These are phyloP conservation scores for Nymphalis c-album DNA, from an alignment of 2,888 invertebrate genomes.

Conservation along the genomic window DNA sequence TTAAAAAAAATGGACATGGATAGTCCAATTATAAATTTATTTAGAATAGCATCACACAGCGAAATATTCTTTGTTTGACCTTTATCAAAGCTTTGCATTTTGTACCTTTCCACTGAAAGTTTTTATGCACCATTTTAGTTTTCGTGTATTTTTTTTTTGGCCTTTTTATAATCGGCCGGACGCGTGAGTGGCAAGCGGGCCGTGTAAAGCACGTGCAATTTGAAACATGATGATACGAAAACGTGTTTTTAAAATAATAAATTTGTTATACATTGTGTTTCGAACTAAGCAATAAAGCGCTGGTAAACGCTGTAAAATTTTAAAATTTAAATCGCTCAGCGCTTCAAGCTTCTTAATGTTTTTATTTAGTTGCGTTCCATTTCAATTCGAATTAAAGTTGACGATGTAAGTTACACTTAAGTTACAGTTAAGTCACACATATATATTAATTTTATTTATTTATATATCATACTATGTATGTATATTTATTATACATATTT, in stretches of 20 bases:
- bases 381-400: too few relatives aligned
- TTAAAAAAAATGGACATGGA: neutral
- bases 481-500: too few relatives aligned
- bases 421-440: too few relatives aligned
- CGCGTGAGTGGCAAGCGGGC: slow-evolving; percentile 27
- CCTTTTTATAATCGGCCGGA: slow-evolving; percentile 21
- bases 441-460: too few relatives aligned
- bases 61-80: neutral
- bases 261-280: slow-evolving; percentile 12
- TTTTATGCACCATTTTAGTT: slow-evolving; percentile 21
- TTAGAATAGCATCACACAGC: neutral
- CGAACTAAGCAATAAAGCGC: slow-evolving; percentile 6
- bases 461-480: too few relatives aligned
- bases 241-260: slow-evolving; percentile 13
- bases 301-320: slow-evolving; percentile 1
- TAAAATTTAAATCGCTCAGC: slow-evolving; percentile 1
- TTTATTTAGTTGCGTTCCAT: neutral
- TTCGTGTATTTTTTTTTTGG: slow-evolving; percentile 9
- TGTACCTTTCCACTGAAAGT: neutral
- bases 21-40: neutral
- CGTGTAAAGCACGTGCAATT: slow-evolving; percentile 24
- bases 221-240: slow-evolving; percentile 24
- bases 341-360: slow-evolving; percentile 1
- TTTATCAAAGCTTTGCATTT: neutral
- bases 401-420: too few relatives aligned